These are phyloP conservation scores for Sarcophaga subvicina DNA, from an alignment of 2,888 invertebrate species.

Conservation along the genomic window DNA sequence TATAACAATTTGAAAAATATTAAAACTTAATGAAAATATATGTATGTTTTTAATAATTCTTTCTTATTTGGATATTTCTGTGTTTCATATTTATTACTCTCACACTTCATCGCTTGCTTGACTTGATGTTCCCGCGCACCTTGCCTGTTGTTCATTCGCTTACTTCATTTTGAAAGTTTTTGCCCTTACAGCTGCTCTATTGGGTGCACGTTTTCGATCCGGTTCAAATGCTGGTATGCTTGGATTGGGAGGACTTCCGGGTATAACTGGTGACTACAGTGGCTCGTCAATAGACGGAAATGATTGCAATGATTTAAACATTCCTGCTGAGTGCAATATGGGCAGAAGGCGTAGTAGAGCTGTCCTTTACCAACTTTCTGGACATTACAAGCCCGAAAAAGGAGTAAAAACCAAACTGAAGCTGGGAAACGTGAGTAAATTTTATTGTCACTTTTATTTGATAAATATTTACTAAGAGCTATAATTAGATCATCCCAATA, in stretches of 20 bases:
- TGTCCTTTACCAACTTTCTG: slow-evolving; percentile 97
- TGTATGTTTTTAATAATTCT: not conserved
- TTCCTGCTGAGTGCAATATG: slow-evolving; percentile 93
- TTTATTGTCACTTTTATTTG: no score
- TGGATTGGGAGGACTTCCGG: slow-evolving; percentile 81
- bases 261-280: slow-evolving; percentile 72
- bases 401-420: slow-evolving; percentile 94
- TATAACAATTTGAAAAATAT: not conserved
- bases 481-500: no score
- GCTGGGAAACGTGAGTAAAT: slow-evolving; percentile 93
- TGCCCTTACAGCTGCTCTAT: slow-evolving; percentile 87
- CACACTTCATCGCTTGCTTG: slow-evolving; percentile 31
- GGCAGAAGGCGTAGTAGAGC: slow-evolving; percentile 96
- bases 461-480: not conserved
- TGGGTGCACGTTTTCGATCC: slow-evolving; percentile 91
- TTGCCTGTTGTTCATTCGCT: slow-evolving; percentile 55
- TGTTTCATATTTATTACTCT: slow-evolving; percentile 22
- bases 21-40: slow-evolving; percentile 3
- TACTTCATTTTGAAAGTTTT: slow-evolving; percentile 77
- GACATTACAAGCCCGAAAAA: slow-evolving; percentile 97
- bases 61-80: slow-evolving; percentile 14
- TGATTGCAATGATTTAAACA: slow-evolving; percentile 87
- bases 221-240: slow-evolving; percentile 89
- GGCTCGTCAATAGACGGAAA: slow-evolving; percentile 81
- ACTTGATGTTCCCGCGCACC: slow-evolving; percentile 37